These are phyloP conservation scores for Campoplex nolae DNA, from an alignment of 2,888 invertebrate genomes.

Conservation along the genomic window DNA sequence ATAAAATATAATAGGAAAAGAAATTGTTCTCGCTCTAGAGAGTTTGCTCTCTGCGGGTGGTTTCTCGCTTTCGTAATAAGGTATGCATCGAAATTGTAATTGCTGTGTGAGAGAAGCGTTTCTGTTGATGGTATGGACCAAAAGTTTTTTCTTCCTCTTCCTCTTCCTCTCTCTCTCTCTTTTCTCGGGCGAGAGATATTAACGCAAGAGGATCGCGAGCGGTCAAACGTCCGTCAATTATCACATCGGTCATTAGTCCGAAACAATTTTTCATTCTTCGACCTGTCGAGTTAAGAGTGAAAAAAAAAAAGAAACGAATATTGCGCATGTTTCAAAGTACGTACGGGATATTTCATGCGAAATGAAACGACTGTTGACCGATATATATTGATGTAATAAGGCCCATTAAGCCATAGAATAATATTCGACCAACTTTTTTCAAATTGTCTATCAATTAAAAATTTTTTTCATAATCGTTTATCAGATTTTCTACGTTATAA, in stretches of 20 bases:
- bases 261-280: slow-evolving; percentile 62
- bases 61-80: slow-evolving; percentile 59
- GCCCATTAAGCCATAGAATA: not conserved
- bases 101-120: slow-evolving; percentile 48
- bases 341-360: slow-evolving; percentile 13
- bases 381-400: not conserved
- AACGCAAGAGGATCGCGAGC: slow-evolving; percentile 48
- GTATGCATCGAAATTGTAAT: slow-evolving; percentile 67
- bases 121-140: slow-evolving; percentile 27
- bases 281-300: slow-evolving; percentile 31
- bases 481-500: not conserved
- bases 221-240: slow-evolving; percentile 69
- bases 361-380: not conserved
- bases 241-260: slow-evolving; percentile 65
- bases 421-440: not conserved
- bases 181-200: slow-evolving; percentile 56
- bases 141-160: slow-evolving; percentile 28
- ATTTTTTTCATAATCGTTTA: not conserved
- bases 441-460: not conserved
- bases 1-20: slow-evolving; percentile 12
- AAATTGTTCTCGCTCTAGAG: slow-evolving; percentile 6
- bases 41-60: slow-evolving; percentile 62
- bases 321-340: slow-evolving; percentile 27
- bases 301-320: slow-evolving; percentile 42
- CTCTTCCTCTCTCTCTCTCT: slow-evolving; percentile 13